Conservation (phyloP, 1,140 invertebrate species). For the Phocides pigmalion region DNA sequence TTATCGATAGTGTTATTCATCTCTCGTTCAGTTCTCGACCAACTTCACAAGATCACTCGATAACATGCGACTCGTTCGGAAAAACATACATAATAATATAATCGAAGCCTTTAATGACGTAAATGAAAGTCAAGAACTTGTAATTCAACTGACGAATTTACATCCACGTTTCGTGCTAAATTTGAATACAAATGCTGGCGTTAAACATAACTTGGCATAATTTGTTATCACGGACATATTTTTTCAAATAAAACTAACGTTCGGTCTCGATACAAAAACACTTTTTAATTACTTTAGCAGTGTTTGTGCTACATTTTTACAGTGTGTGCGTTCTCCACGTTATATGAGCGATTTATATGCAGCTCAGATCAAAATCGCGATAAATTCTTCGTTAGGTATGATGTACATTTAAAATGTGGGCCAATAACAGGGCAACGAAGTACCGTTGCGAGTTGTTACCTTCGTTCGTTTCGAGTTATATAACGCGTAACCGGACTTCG, state of each 20-base stretch:
- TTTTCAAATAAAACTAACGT: too few relatives aligned
- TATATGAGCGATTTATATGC: neutral
- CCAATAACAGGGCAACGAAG: neutral
- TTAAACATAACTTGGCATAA: too few relatives aligned
- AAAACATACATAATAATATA: neutral
- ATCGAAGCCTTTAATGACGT: neutral
- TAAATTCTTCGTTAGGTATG: constrained; percentile 1
- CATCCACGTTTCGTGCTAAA: neutral
- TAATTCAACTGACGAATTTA: neutral
- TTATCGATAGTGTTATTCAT: too few relatives aligned
- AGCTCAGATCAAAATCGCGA: neutral
- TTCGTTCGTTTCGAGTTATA: constrained; percentile 12
- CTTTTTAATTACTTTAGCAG: too few relatives aligned
- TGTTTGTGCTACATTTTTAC: too few relatives aligned
- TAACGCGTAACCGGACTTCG: neutral
- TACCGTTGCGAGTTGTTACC: constrained; percentile 8
- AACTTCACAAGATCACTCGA: too few relatives aligned
- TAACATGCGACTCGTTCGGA: neutral
- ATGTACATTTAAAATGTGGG: constrained; percentile 18
- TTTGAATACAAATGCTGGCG: too few relatives aligned
- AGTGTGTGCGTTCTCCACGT: too few relatives aligned
- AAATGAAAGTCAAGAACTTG: constrained; percentile 48
- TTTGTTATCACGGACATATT: too few relatives aligned
- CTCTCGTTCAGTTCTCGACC: too few relatives aligned
- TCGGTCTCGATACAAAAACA: too few relatives aligned